These are phyloP conservation scores for Heliangelus exortis DNA, from an alignment of 2,797 vertebrate species.

Conservation along the genomic window DNA sequence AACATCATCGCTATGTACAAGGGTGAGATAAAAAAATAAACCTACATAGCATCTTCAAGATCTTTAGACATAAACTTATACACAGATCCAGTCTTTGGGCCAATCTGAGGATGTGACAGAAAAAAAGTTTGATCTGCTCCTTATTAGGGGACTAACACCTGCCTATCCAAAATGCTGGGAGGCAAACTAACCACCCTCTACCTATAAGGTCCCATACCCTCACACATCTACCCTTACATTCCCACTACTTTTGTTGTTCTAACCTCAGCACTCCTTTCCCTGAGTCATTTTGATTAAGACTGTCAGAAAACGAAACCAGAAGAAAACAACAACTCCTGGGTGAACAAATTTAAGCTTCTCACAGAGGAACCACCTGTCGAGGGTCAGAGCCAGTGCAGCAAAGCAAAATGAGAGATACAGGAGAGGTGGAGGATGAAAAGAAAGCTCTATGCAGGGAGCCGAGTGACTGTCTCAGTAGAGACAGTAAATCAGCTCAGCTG, in stretches of 20 bases:
- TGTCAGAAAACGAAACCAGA: not conserved
- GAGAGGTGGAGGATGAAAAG: not conserved
- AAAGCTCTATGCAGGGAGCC: not conserved
- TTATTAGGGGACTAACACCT: accelerated
- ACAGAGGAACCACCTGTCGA: not conserved
- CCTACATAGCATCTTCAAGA: not conserved
- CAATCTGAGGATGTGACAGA: not conserved
- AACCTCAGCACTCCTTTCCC: not conserved
- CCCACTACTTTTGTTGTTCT: not conserved
- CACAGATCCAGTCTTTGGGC: not conserved
- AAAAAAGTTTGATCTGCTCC: not conserved
- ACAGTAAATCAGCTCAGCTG: not conserved
- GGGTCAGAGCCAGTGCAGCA: not conserved
- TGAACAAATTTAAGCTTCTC: not conserved
- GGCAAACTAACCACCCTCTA: not conserved
- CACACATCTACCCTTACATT: not conserved
- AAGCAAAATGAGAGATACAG: not conserved
- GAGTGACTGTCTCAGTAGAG: not conserved
- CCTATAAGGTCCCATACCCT: not conserved
- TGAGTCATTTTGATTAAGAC: not conserved
- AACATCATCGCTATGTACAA: not conserved
- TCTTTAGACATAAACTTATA: not conserved
- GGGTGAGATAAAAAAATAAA: not conserved
- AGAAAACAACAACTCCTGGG: not conserved
- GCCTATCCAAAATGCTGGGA: not conserved